Conservation (phyloP, 2,113 vertebrate species). For the Daubentonia madagascariensis region DNA sequence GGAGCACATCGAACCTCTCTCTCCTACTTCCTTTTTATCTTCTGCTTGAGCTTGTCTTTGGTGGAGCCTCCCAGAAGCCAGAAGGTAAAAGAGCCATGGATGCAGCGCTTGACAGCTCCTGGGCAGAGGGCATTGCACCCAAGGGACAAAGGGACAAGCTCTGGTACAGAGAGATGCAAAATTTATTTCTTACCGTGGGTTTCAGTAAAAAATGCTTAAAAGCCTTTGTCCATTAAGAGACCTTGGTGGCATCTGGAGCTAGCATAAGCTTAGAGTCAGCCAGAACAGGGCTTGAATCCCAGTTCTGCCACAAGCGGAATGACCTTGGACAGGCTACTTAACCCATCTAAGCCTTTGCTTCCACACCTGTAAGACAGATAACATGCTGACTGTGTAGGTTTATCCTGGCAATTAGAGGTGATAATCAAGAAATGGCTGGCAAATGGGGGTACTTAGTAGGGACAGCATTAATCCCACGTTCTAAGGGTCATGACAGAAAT, state of each 20-base stretch:
- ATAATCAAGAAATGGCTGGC: background rate
- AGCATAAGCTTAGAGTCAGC: background rate
- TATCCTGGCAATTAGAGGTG: background rate
- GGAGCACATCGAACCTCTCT: background rate
- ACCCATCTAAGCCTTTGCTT: background rate
- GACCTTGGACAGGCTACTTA: background rate
- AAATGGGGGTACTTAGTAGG: background rate
- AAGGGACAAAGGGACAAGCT: background rate
- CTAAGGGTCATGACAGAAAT: background rate
- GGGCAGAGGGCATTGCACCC: background rate
- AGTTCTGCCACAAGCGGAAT: background rate
- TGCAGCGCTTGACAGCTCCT: fast-evolving
- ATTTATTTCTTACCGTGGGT: background rate
- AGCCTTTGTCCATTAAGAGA: background rate
- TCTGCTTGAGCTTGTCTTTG: background rate
- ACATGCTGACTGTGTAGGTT: fast-evolving
- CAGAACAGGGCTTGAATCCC: background rate
- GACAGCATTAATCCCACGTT: background rate
- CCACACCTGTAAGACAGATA: fast-evolving
- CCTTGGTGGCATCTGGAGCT: background rate
- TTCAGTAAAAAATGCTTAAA: background rate
- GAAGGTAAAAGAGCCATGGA: fast-evolving
- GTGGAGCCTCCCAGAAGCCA: background rate
- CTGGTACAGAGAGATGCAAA: background rate
- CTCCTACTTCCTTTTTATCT: background rate